These are phyloP conservation scores for Pocillopora damicornis DNA, from an alignment of 64 coral and sea anemone species.

Conservation along the genomic window DNA sequence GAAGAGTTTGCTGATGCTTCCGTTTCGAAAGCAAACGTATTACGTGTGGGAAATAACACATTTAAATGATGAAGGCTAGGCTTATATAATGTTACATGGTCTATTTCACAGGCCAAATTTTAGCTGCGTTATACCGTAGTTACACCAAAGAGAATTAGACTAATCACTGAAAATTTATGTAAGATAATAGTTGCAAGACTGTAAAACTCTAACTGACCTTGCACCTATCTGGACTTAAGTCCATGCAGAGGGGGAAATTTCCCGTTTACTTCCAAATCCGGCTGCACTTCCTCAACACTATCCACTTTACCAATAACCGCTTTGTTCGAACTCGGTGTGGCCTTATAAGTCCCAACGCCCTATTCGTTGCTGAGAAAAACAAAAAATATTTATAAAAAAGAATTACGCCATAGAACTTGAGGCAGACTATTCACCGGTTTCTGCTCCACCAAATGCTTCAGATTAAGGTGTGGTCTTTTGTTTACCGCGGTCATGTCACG, in stretches of 20 bases:
- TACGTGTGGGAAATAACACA: background rate
- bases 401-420: slow-evolving; percentile 48
- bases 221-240: background rate
- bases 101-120: background rate
- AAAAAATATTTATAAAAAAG: slow-evolving; percentile 46
- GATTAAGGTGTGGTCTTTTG: slow-evolving; percentile 25
- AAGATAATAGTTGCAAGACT: background rate
- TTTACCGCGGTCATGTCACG: slow-evolving; percentile 35
- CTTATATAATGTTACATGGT: background rate
- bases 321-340: background rate
- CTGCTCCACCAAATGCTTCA: slow-evolving; percentile 25
- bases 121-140: background rate
- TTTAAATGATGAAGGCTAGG: background rate
- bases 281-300: background rate
- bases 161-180: no score
- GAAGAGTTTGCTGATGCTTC: background rate
- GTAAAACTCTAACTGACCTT: slow-evolving; percentile 10
- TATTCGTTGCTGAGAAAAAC: slow-evolving; percentile 21
- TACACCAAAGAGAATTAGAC: background rate
- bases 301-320: background rate
- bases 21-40: background rate
- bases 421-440: slow-evolving; percentile 30
- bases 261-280: background rate
- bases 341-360: slow-evolving; percentile 19
- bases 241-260: background rate